Base-by-base conservation (phyloP, 2,797 vertebrate species). In the Microctenopoma stevenorrisi region DNA sequence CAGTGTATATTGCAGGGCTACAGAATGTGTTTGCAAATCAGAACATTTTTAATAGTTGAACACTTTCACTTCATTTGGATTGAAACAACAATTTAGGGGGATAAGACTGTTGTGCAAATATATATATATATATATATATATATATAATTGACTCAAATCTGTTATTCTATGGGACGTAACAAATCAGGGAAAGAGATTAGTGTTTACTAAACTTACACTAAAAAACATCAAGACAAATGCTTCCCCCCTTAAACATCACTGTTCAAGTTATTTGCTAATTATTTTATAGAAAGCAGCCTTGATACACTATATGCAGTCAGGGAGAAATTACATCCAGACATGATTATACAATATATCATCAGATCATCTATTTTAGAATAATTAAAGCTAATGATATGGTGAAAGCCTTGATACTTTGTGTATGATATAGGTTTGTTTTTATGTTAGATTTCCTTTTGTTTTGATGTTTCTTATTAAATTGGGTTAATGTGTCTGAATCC, bases 311-410 rank as follows among this genome's bases (percentile, higher is more conserved):
- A 90, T 82, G 88, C 85, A 91, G 88, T 89, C 88, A 86, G 88
- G 88, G 83, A 89, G 76, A 79, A 74, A 74, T 79, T 76, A 80
- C 81, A 83, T 84, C 56, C 72, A 74, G 52, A 83, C 69, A 74
- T 74, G 44, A 90, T 90, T 86, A 89, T 89, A 88, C 76, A 88
- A 76, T 87, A 86, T 91, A 88, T 90, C 79, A 79, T 87, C 74
- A 90, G 86, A 91, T 91, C 86, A 90, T 94, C 82, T 93, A 93
- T 93, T 94, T 94, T 93, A 94, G 90, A 91, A 88, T 88, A 88
- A 88, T 88, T 85, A 84, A 93, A 90, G 79, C 85, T 78, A 87
- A 85, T 78, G 77, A 73, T 87, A 82, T 91, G 72, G 87, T 89
- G 80, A 72, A 72, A 65, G 81, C 84, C 60, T 91, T 85, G 74